A percentile compares a stretch with the other conserved stretches of the same genome.
These are phyloP conservation scores for Latrodectus geometricus DNA, from an alignment of 1,140 invertebrate species.

Conservation along the genomic window DNA sequence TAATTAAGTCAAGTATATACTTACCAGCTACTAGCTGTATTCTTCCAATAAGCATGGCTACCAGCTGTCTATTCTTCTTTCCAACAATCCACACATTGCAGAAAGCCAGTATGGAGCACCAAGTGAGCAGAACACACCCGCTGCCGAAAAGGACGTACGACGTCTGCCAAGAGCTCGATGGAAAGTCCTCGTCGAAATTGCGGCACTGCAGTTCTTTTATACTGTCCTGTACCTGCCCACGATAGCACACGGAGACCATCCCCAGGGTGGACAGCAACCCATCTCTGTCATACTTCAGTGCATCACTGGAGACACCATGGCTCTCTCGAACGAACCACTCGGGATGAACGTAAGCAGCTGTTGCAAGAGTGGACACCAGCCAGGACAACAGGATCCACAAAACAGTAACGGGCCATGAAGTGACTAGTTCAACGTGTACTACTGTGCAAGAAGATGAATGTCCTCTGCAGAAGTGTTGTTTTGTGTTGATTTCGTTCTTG, in stretches of 20 bases:
- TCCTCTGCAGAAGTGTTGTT: neutral
- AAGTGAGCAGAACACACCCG: slow-evolving; percentile 49
- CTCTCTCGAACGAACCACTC: slow-evolving; percentile 52
- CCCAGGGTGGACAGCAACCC: slow-evolving; percentile 41
- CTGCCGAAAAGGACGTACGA: slow-evolving; percentile 51
- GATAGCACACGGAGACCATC: slow-evolving; percentile 52
- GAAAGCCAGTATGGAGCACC: slow-evolving; percentile 54
- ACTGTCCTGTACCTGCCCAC: neutral
- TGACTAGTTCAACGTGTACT: slow-evolving; percentile 53
- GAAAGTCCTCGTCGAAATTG: slow-evolving; percentile 56
- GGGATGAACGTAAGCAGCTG: slow-evolving; percentile 45
- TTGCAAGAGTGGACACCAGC: slow-evolving; percentile 39
- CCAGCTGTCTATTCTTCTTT: slow-evolving; percentile 42
- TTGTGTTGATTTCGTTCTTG: neutral
- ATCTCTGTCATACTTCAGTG: slow-evolving; percentile 47
- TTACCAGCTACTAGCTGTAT: slow-evolving; percentile 57
- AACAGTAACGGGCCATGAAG: slow-evolving; percentile 56
- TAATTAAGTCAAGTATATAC: neutral
- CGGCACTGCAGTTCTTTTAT: slow-evolving; percentile 37
- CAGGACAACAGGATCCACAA: slow-evolving; percentile 49
- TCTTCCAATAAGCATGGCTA: slow-evolving; percentile 37
- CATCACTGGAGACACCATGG: neutral
- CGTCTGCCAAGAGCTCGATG: slow-evolving; percentile 52
- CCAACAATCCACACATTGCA: slow-evolving; percentile 48
- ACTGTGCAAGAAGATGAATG: slow-evolving; percentile 30